Conservation (phyloP, 2,113 vertebrate genomes). For the Parus major region DNA sequence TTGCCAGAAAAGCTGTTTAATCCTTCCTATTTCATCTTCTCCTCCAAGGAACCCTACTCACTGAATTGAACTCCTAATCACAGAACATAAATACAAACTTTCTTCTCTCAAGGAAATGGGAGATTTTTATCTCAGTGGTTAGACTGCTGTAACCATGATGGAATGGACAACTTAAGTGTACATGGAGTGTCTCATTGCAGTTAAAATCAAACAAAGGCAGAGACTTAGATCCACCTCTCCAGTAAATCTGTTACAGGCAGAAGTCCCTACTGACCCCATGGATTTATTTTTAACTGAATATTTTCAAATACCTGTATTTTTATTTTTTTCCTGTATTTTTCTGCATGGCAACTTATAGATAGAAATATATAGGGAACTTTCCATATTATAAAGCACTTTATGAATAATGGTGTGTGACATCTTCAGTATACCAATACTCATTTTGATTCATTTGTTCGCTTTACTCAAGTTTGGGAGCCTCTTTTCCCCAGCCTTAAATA, state of each 20-base stretch:
- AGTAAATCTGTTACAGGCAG: not conserved
- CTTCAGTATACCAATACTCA: not conserved
- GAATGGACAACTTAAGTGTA: not conserved
- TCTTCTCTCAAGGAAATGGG: not conserved
- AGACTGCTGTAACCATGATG: not conserved
- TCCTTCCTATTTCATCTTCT: not conserved
- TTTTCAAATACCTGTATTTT: not conserved
- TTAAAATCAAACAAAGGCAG: not conserved
- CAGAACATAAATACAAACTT: constrained; percentile 3
- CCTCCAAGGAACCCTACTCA: not conserved
- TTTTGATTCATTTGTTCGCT: not conserved
- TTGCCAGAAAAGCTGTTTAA: not conserved
- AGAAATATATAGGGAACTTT: not conserved
- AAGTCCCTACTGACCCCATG: not conserved
- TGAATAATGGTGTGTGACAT: not conserved
- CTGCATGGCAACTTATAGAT: not conserved
- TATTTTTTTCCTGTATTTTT: not conserved
- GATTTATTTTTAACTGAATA: not conserved
- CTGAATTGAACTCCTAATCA: not conserved
- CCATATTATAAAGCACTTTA: not conserved
- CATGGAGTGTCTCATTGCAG: not conserved
- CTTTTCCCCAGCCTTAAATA: not conserved
- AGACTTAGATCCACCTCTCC: not conserved
- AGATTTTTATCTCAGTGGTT: not conserved
- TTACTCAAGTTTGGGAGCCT: not conserved